Conservation (phyloP, 2,888 invertebrate species). For the Cheilosia grossa region DNA sequence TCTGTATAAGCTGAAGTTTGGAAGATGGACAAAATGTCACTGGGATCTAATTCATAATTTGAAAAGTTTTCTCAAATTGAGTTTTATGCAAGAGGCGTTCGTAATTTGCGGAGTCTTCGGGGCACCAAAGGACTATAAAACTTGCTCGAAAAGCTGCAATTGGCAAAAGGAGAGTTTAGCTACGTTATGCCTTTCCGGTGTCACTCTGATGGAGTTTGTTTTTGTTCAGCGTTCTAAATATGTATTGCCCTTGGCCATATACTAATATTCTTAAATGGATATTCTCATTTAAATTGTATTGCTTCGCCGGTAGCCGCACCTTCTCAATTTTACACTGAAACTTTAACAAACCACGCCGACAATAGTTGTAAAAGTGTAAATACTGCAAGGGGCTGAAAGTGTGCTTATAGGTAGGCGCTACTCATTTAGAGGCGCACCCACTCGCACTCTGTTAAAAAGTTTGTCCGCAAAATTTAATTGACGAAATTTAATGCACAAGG, state of each 20-base stretch:
- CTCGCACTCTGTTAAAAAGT: slow-evolving; percentile 28
- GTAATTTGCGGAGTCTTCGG: slow-evolving; percentile 47
- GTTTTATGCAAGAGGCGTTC: slow-evolving; percentile 51
- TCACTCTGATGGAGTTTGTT: not conserved
- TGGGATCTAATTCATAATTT: slow-evolving; percentile 69
- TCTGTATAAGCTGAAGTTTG: slow-evolving; percentile 14
- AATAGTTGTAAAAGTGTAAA: slow-evolving; percentile 22
- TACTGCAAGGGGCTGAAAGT: slow-evolving; percentile 15
- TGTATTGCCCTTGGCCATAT: slow-evolving; percentile 16
- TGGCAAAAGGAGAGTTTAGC: slow-evolving; percentile 15
- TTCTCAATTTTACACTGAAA: not conserved
- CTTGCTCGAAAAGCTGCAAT: not conserved
- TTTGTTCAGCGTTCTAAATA: slow-evolving; percentile 12
- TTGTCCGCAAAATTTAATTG: slow-evolving; percentile 61
- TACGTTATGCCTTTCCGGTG: not conserved
- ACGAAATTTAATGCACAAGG: slow-evolving; percentile 57
- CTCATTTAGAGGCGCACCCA: slow-evolving; percentile 27
- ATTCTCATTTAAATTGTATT: slow-evolving; percentile 17
- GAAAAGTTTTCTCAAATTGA: slow-evolving; percentile 70
- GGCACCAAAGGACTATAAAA: slow-evolving; percentile 26
- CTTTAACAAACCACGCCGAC: slow-evolving; percentile 29
- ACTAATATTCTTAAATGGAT: not conserved
- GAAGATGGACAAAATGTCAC: slow-evolving; percentile 50
- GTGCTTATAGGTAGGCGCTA: slow-evolving; percentile 6
- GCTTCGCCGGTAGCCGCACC: not conserved